Evolutionary conservation across 53 echinoderm and acorn worm species (phyloP), one percentile per base, ranked within the genome.

Genomic region (Pentamera pediparva): DNA sequence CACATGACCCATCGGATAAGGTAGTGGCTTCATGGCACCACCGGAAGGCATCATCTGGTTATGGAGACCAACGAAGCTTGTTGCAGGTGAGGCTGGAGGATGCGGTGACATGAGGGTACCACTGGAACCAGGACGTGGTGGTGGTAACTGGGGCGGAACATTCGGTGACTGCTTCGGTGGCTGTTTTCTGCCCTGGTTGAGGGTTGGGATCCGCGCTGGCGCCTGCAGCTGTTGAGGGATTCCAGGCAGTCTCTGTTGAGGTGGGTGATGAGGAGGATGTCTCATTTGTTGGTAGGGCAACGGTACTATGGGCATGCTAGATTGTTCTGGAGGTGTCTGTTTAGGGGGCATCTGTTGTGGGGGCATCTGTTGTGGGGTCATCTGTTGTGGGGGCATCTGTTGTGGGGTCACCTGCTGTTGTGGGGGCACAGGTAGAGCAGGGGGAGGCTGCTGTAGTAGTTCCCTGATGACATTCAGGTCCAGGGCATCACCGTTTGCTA

Each of bases 401-500:
- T 35, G 51, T 37, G 55, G 37, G 19, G 64, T 36, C 2, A 71
- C 69, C 36, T 70, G 75, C 35, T 65, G 59, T 58, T 27, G 59
- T 61, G 26, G 38, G 39, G 31, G 78, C 36, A 28, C 53, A 31
- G 11, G 35, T 32, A 31, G n/a, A 26, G 27, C 39, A 55, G 77
- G 74, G 22, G 78, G 83, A 3, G 74, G 60, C 25, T 81, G 80
- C 34, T 40, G 56, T 4, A 73, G 53, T 45, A 53, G 73, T 38
- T 72, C 36, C 22, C 36, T 51, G 30, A 72, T 72, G 3, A 67
- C 72, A 36, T 80, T 85, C 35, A 95, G 70, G 43, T 90, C 63
- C 33, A 95, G 69, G 0, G 82, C 65, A 28, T 90, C 83, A 20
- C 90, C 87, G 62, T 87, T 84, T 29, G 90, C 90, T 51, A 95